Evolutionary conservation across 2,797 vertebrate genomes (phyloP), one percentile per base, ranked within the genome.

Genomic region (Dipus sagitta): DNA sequence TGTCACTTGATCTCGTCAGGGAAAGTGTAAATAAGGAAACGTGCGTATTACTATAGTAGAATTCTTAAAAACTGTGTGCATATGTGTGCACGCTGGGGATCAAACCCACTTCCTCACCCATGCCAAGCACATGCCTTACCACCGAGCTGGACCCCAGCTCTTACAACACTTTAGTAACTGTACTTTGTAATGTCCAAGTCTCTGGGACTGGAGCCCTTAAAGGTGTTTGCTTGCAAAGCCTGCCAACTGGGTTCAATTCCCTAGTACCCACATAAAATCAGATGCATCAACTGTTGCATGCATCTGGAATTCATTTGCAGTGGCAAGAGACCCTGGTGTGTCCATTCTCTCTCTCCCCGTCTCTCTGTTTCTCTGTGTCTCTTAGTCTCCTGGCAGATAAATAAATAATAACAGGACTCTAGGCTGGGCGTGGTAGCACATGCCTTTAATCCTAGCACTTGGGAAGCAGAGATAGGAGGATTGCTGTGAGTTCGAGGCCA

Each of bases 21-120:
- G 52, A 86, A 54, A 58, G 65, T 62, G 34, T 65, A 91, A 86
- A 80, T 84, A 88, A 79, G 64, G 76, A 90, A 90, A 38, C n/a
- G 62, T 23, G 58, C 74, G 28, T 18, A 60, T 54, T 62, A 77
- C 58, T 38, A 5, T n/a, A 64, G 77, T 20, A 28, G 42, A 90
- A 86, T 84, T 70, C 70, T 6, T 65, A 32, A 54, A 28, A 34
- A 24, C 52, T 13, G 23, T 60, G 65, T 32, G 21, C 17, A n/a
- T 64, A 38, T 52, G 30, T 52, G 28, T 76, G 14, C 47, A 3
- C 15, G 60, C 60, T 76, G 28, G 60, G 72, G 12, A 30, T 34
- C 47, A 34, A 54, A 79, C 24, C 26, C 11, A 17, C 24, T 32
- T 52, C 4, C 12, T 71, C 23, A 17, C 32, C 3, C 13, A 23